Conservation (phyloP, 1,140 invertebrate species). For the Teleopsis dalmanni region DNA sequence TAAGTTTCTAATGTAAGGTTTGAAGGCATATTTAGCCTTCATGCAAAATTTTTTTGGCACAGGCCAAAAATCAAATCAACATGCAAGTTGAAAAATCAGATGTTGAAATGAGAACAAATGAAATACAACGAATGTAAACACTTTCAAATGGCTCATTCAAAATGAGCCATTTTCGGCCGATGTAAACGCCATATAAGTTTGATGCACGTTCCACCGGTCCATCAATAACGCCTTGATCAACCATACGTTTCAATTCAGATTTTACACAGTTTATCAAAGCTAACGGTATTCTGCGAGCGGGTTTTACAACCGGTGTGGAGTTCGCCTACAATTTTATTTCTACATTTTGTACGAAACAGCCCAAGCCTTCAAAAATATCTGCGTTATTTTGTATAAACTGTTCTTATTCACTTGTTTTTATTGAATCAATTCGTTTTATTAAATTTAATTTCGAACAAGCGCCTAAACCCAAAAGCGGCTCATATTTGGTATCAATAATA, state of each 20-base stretch:
- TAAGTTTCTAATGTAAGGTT: too few relatives aligned
- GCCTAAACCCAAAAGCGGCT: background rate
- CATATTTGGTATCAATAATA: background rate
- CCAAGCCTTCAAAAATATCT: background rate
- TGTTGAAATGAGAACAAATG: too few relatives aligned
- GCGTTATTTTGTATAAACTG: background rate
- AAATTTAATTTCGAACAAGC: background rate
- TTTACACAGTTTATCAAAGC: background rate
- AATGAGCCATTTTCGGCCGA: too few relatives aligned
- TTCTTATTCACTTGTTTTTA: background rate
- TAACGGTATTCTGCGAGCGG: background rate
- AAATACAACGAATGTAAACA: too few relatives aligned
- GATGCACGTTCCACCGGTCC: background rate
- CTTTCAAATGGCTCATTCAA: too few relatives aligned
- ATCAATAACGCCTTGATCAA: background rate
- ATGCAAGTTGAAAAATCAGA: too few relatives aligned
- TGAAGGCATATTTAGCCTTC: too few relatives aligned
- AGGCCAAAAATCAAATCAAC: too few relatives aligned
- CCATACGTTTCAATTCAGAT: background rate
- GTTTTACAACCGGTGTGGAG: background rate
- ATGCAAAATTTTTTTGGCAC: too few relatives aligned
- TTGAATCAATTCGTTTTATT: background rate
- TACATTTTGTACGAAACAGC: constrained; percentile 4
- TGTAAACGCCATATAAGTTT: too few relatives aligned
- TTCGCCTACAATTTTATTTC: background rate